Conservation (phyloP, 2,888 invertebrate species). For the Omphaloscelis lunosa region DNA sequence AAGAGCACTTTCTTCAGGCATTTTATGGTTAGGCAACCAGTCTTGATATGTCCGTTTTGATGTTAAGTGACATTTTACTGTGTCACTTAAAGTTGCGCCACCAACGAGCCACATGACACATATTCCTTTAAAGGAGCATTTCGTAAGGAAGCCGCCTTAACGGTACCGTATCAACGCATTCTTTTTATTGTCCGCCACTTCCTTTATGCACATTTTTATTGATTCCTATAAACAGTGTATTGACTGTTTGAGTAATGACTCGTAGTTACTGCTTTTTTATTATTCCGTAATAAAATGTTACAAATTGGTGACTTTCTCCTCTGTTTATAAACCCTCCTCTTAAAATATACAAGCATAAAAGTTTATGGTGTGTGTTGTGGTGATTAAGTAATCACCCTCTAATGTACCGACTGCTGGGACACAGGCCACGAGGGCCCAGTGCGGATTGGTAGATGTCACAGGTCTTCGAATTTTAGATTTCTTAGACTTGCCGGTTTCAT, state of each 20-base stretch:
- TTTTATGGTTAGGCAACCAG: slow-evolving; percentile 34
- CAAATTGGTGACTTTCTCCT: not conserved
- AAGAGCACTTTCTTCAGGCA: not conserved
- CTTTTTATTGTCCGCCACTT: slow-evolving; percentile 51
- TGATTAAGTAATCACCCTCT: no score
- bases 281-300: not conserved
- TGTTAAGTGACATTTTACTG: slow-evolving; percentile 49
- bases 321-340: not conserved
- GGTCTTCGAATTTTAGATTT: not conserved
- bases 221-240: slow-evolving; percentile 27
- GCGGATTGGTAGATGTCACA: not conserved
- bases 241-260: slow-evolving; percentile 14
- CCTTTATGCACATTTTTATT: slow-evolving; percentile 44
- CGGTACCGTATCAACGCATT: slow-evolving; percentile 42
- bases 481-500: not conserved
- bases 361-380: no score
- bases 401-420: not conserved
- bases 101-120: slow-evolving; percentile 50
- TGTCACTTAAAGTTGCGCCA: slow-evolving; percentile 53
- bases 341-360: not conserved
- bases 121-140: slow-evolving; percentile 65
- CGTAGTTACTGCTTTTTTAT: slow-evolving; percentile 13
- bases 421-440: not conserved
- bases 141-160: slow-evolving; percentile 59
- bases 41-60: slow-evolving; percentile 32